Conservation (phyloP, 2,888 invertebrate genomes). For the Fabriciana adippe region DNA sequence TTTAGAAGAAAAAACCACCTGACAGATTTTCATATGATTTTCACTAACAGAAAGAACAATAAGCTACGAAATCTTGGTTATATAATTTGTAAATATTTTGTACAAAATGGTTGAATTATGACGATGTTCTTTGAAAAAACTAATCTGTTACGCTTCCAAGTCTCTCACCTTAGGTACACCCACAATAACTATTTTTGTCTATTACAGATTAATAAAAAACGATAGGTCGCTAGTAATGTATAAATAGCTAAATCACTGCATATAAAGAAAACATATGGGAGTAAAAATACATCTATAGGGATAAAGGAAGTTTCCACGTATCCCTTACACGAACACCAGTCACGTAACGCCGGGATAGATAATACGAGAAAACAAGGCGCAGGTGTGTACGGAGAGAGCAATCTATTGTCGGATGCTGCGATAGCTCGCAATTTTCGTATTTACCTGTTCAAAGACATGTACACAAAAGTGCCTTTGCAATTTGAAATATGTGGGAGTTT, state of each 20-base stretch:
- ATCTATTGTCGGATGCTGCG: slow-evolving; percentile 31
- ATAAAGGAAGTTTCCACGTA: slow-evolving; percentile 21
- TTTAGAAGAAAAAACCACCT: too few relatives aligned
- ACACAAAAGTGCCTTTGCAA: too few relatives aligned
- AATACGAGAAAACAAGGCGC: slow-evolving; percentile 36
- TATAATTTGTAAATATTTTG: too few relatives aligned
- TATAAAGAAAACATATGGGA: neutral
- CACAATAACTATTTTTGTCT: neutral
- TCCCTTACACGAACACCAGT: slow-evolving; percentile 11
- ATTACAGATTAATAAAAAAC: neutral
- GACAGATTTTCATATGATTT: too few relatives aligned
- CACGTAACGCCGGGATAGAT: slow-evolving; percentile 30
- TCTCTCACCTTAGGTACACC: too few relatives aligned
- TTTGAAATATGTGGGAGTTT: too few relatives aligned
- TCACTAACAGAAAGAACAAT: too few relatives aligned
- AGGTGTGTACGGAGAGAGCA: slow-evolving; percentile 33
- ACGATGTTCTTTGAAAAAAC: too few relatives aligned
- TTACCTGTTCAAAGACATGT: neutral
- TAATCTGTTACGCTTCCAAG: too few relatives aligned
- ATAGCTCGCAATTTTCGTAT: slow-evolving; percentile 20
- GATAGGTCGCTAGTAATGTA: neutral
- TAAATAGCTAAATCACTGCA: neutral
- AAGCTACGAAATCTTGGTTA: too few relatives aligned
- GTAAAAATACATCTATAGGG: slow-evolving; percentile 4
- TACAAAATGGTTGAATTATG: too few relatives aligned